Evolutionary conservation across 2,888 invertebrate species (phyloP).

Genomic region (Sminthurides aquaticus): DNA sequence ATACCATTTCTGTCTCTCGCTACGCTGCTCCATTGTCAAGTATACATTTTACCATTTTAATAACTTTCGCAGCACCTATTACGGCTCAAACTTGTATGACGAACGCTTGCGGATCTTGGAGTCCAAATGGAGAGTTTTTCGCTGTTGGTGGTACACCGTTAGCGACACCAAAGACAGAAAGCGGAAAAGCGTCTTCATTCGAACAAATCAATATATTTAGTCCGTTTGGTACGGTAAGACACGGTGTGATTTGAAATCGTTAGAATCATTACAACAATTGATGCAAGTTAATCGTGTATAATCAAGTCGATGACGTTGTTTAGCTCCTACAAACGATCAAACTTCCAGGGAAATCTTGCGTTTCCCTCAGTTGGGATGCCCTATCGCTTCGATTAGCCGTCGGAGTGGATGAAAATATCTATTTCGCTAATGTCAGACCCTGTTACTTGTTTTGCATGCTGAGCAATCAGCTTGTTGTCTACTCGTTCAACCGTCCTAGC

Average conservation of each 20-base stretch:
- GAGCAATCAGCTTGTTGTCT: slow-evolving; percentile 34
- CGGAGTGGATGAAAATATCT: slow-evolving; percentile 56
- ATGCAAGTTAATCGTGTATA: not conserved
- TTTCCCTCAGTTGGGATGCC: slow-evolving; percentile 90
- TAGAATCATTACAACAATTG: not conserved
- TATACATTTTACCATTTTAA: not conserved
- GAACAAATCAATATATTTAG: slow-evolving; percentile 31
- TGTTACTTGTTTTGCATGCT: slow-evolving; percentile 66
- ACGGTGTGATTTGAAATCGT: not conserved
- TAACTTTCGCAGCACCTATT: slow-evolving; percentile 22
- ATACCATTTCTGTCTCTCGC: not conserved
- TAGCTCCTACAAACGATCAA: slow-evolving; percentile 76
- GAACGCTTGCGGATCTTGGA: slow-evolving; percentile 30
- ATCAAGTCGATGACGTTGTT: slow-evolving; percentile 40
- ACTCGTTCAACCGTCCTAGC: slow-evolving; percentile 30
- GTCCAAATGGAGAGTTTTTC: slow-evolving; percentile 29
- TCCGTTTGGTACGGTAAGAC: slow-evolving; percentile 21
- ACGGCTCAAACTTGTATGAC: slow-evolving; percentile 18
- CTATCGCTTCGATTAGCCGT: slow-evolving; percentile 46
- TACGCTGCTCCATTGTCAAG: not conserved
- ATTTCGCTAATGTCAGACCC: slow-evolving; percentile 92
- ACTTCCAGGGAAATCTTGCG: slow-evolving; percentile 84
- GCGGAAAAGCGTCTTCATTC: not conserved
- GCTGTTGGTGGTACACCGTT: slow-evolving; percentile 26
- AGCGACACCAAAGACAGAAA: not conserved